Evolutionary conservation across 1,140 invertebrate genomes (phyloP).

Genomic region (Heliothis subflexa): DNA sequence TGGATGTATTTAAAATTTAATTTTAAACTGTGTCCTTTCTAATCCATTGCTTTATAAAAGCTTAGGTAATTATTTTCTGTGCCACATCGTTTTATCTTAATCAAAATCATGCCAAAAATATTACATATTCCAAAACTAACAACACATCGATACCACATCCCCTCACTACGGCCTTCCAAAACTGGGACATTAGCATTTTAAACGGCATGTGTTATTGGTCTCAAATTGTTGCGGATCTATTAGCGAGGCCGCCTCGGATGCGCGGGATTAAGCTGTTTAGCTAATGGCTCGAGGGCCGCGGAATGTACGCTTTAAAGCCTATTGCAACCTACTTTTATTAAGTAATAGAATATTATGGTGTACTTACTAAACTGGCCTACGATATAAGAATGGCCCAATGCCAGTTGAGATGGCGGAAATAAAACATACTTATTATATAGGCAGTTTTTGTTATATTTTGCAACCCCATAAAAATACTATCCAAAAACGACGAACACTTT

Average conservation of each 20-base stretch:
- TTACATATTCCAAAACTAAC: slow-evolving; percentile 1
- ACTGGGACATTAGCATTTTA: slow-evolving; percentile 53
- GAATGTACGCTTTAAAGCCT: slow-evolving; percentile 29
- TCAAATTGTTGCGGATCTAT: slow-evolving; percentile 45
- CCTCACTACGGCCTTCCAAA: slow-evolving; percentile 13
- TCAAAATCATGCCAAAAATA: neutral
- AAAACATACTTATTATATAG: too few relatives aligned
- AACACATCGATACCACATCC: neutral
- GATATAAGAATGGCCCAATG: neutral
- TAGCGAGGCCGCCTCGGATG: slow-evolving; percentile 39
- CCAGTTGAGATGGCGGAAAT: neutral
- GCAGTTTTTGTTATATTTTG: neutral
- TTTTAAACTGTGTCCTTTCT: neutral
- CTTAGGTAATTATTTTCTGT: neutral
- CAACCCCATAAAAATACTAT: neutral
- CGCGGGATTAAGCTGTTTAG: slow-evolving; percentile 42
- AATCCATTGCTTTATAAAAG: neutral
- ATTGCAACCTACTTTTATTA: slow-evolving; percentile 30
- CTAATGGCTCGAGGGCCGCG: slow-evolving; percentile 37
- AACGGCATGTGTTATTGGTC: slow-evolving; percentile 48
- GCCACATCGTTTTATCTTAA: neutral
- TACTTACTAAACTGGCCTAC: slow-evolving; percentile 6
- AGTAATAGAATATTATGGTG: slow-evolving; percentile 30
- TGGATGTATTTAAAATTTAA: neutral
- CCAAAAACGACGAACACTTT: neutral